phyloP scores from a whole-genome alignment of 2,888 invertebrate species.

The Tetranychus truncatus region DNA sequence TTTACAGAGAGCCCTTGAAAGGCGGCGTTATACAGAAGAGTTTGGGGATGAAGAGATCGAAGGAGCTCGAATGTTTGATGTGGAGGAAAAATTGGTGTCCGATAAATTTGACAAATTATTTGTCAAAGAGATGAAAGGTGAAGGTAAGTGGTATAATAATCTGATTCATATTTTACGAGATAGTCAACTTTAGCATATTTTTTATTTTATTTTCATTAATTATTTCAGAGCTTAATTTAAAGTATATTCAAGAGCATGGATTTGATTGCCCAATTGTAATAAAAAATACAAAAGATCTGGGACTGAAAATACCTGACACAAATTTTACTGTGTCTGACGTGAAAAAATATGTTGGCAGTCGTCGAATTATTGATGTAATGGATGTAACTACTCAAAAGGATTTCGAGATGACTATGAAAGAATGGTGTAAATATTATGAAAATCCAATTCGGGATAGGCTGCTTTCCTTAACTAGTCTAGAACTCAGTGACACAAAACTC shows the following conservation, averaged over 20 bases:
- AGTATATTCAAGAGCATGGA: slow-evolving; percentile 48
- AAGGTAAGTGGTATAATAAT: slow-evolving; percentile 32
- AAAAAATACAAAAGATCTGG: slow-evolving; percentile 49
- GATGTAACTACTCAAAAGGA: slow-evolving; percentile 95
- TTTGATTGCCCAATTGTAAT: slow-evolving; percentile 74
- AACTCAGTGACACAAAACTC: slow-evolving; percentile 79
- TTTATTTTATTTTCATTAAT: no score
- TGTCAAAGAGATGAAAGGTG: slow-evolving; percentile 68
- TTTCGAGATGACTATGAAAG: slow-evolving; percentile 94
- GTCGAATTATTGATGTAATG: slow-evolving; percentile 86
- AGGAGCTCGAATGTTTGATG: slow-evolving; percentile 64
- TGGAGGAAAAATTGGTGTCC: slow-evolving; percentile 73
- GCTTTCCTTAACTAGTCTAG: slow-evolving; percentile 86
- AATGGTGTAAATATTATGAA: slow-evolving; percentile 78
- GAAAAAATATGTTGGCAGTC: slow-evolving; percentile 79
- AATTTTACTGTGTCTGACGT: slow-evolving; percentile 79
- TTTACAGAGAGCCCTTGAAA: slow-evolving; percentile 38
- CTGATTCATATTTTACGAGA: neutral
- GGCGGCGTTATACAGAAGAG: slow-evolving; percentile 80
- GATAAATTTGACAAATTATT: slow-evolving; percentile 47
- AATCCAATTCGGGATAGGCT: slow-evolving; percentile 40
- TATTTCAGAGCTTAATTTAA: slow-evolving; percentile 38
- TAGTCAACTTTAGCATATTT: no score
- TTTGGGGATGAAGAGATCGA: slow-evolving; percentile 57
- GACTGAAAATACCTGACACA: slow-evolving; percentile 33